Evolutionary conservation across 2,113 vertebrate species (phyloP), one percentile per base, ranked within the genome.

Genomic region (Hyperoodon ampullatus): DNA sequence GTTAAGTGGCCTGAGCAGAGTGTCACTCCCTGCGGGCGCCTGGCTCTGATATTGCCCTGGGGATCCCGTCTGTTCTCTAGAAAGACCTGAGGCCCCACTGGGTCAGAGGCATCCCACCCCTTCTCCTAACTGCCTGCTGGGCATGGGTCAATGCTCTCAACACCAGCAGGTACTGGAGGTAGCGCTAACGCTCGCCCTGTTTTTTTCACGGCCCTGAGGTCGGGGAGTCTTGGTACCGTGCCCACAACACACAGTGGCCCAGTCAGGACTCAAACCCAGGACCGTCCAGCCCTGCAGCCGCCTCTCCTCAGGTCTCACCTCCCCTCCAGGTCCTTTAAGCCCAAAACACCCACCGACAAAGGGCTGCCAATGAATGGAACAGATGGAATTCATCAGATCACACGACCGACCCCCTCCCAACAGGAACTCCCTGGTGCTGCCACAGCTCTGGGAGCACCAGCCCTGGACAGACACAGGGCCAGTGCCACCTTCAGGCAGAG

Each of bases 11-110:
- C 53, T 2, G 16, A 61, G 21, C 28, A 88, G 42, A 30, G 68
- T 16, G 23, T 78, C 47, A 2, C 44, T 35, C 53, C 12, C 3
- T 6, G 2, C 84, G 19, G 39, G 0, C 3, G 0, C 2, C n/a
- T 72, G 42, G n/a, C 55, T 92, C 55, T 30, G 39, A 39, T 8
- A 33, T 7, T 50, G 47, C 47, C 74, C n/a, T 28, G 7, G n/a
- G 47, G 55, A 5, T n/a, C 16, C 42, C 28, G 23, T 58, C 77
- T 47, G 70, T 18, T 47, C 12, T 19, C 44, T 26, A 42, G 35
- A 39, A 71, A 80, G 65, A 35, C 10, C 13, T 4, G 66, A 74
- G n/a, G 28, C 33, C 12, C 60, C 39, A 15, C 13, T 63, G 23
- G 24, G 13, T 44, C 11, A 11, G 0, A 3, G 15, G 72, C n/a